A percentile compares a stretch with the other conserved stretches of the same genome.
These are phyloP conservation scores for Allygus modestus DNA, from an alignment of 2,888 invertebrate species.

Conservation along the genomic window DNA sequence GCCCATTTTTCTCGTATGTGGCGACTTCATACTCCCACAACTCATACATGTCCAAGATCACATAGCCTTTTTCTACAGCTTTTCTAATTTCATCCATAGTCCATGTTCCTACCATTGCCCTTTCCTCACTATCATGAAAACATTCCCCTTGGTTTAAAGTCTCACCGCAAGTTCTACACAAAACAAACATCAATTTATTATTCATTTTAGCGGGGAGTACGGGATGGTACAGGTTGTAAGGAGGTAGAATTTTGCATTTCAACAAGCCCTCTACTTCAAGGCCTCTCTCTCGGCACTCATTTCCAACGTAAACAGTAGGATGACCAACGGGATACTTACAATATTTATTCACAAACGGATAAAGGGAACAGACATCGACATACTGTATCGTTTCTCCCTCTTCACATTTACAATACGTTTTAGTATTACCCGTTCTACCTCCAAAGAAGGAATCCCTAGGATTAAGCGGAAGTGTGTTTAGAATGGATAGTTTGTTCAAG, in stretches of 20 bases:
- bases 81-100: slow-evolving; percentile 71
- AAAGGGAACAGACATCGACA: slow-evolving; percentile 61
- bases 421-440: slow-evolving; percentile 68
- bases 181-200: slow-evolving; percentile 67
- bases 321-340: slow-evolving; percentile 55
- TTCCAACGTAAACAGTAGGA: slow-evolving; percentile 68
- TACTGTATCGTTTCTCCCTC: slow-evolving; percentile 60
- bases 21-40: slow-evolving; percentile 66
- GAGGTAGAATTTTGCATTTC: slow-evolving; percentile 55
- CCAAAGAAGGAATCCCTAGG: slow-evolving; percentile 70
- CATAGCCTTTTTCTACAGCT: slow-evolving; percentile 70
- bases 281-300: slow-evolving; percentile 37
- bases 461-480: slow-evolving; percentile 64
- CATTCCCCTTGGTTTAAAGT: slow-evolving; percentile 67
- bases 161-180: slow-evolving; percentile 34
- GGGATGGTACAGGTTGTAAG: slow-evolving; percentile 70
- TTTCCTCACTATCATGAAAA: slow-evolving; percentile 70
- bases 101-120: slow-evolving; percentile 71
- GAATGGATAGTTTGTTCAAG: not conserved
- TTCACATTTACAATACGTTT: not conserved
- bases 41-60: slow-evolving; percentile 70
- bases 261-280: slow-evolving; percentile 47
- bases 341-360: slow-evolving; percentile 56
- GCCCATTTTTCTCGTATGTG: slow-evolving; percentile 62
- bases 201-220: slow-evolving; percentile 71